Base-by-base conservation (phyloP, 2,888 invertebrate genomes). In the Zygogramma bicolorata region DNA sequence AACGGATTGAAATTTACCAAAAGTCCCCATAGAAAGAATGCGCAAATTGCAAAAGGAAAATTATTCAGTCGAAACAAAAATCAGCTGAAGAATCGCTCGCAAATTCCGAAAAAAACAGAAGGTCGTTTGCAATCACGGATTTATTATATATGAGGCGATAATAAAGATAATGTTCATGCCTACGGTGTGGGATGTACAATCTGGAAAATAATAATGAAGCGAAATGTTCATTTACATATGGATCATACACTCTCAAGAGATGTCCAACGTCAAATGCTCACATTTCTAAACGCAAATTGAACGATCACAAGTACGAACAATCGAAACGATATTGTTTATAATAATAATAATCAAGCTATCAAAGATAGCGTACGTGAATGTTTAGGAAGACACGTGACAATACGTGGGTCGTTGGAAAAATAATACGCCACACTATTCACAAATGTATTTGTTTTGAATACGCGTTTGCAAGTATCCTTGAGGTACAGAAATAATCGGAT, bases 61-160 rank as follows among this genome's bases (percentile, higher is more conserved):
- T 8, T 8, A 46, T 20, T 8, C n/a, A n/a, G n/a, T n/a, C n/a
- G 10, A 46, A 46, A 20, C 46, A 46, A 46, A 3, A 22, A 60
- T 60, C 67, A 67, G 60, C 67, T 67, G 67, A 46, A 29, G n/a
- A n/a, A n/a, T 46, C n/a, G 58, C 38, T 25, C 59, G 60, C 34
- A 46, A 46, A 46, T 63, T 59, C 49, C n/a, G n/a, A 25, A 53
- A 53, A 53, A 25, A 6, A 18, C 53, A 38, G 65, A 66, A 66
- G 67, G 60, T 60, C 46, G 46, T 60, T 46, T 3, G 31, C 60
- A 40, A 67, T 67, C 60, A 60, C 31, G 67, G 31, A 49, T 46
- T 15, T 31, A 59, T 60, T 46, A 60, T 27, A 31, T 15, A 18
- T 34, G 29, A n/a, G 46, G 46, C 46, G 46, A 31, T 42, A 29